Evolutionary conservation across 2,888 invertebrate species (phyloP).

Genomic region (Cecidostiba fungosa): DNA sequence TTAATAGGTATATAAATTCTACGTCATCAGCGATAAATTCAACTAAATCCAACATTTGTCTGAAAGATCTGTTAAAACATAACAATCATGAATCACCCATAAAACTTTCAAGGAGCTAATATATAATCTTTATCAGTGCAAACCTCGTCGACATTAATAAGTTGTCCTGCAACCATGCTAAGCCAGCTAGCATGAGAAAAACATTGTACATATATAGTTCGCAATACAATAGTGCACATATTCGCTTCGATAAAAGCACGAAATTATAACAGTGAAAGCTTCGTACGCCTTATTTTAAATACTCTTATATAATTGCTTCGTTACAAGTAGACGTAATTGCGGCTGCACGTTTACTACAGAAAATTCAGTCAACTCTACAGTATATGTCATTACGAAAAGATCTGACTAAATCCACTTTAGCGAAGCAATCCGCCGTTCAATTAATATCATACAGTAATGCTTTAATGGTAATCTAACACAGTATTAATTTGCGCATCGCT

Average conservation of each 20-base stretch:
- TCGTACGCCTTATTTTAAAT: neutral
- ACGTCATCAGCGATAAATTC: neutral
- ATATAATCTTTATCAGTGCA: conserved; percentile 28
- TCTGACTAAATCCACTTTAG: conserved; percentile 14
- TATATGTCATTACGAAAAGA: neutral
- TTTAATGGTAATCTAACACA: neutral
- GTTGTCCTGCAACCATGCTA: conserved; percentile 70
- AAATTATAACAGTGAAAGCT: conserved; percentile 42
- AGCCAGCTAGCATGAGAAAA: conserved; percentile 71
- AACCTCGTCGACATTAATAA: conserved; percentile 42
- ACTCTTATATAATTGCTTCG: conserved; percentile 26
- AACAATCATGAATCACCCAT: neutral
- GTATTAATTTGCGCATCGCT: conserved; percentile 28
- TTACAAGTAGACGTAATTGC: neutral
- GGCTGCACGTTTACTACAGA: neutral
- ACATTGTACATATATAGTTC: conserved; percentile 34
- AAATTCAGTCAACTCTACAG: conserved; percentile 14
- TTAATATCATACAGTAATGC: neutral
- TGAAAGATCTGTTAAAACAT: neutral
- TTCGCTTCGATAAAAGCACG: conserved; percentile 32
- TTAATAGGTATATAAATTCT: neutral
- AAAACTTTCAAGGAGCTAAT: neutral
- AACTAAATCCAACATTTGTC: neutral
- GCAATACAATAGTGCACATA: neutral
- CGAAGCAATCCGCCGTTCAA: neutral